These are phyloP conservation scores for Cathartes aura DNA, from an alignment of 2,113 vertebrate genomes.

Conservation along the genomic window DNA sequence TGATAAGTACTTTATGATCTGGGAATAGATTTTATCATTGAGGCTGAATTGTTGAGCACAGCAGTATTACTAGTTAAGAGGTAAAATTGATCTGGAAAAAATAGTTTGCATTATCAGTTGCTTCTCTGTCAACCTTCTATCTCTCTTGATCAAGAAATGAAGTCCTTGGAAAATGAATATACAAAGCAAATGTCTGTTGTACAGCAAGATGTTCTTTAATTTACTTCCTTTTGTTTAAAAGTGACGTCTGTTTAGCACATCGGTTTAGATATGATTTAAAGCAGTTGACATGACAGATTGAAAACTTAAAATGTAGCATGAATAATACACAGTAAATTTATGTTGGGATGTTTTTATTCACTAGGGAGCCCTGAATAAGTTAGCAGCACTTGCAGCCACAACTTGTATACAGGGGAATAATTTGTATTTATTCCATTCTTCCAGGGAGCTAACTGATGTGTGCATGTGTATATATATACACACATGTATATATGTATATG, in stretches of 20 bases:
- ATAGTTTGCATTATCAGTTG: neutral
- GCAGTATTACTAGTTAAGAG: neutral
- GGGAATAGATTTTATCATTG: neutral
- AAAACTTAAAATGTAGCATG: slow-evolving; percentile 67
- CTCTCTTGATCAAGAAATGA: slow-evolving; percentile 13
- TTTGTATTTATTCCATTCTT: slow-evolving; percentile 47
- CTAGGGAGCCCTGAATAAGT: slow-evolving; percentile 43
- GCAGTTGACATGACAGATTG: slow-evolving; percentile 59
- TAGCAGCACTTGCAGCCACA: slow-evolving; percentile 44
- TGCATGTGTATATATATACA: neutral
- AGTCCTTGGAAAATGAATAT: slow-evolving; percentile 36
- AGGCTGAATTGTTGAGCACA: neutral
- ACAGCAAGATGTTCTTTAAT: slow-evolving; percentile 59
- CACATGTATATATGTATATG: accelerated
- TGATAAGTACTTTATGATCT: neutral
- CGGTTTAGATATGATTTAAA: slow-evolving; percentile 53
- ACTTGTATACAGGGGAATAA: slow-evolving; percentile 47
- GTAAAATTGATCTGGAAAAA: neutral
- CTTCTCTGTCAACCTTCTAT: slow-evolving; percentile 35
- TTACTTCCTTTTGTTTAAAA: slow-evolving; percentile 61
- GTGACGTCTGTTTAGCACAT: slow-evolving; percentile 46
- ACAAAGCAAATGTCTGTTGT: slow-evolving; percentile 54
- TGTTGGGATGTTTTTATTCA: slow-evolving; percentile 66
- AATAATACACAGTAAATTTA: slow-evolving; percentile 73
- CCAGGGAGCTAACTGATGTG: neutral